phyloP scores from a whole-genome alignment of 2,888 invertebrate genomes.

The Hipparchia sbordonii region DNA sequence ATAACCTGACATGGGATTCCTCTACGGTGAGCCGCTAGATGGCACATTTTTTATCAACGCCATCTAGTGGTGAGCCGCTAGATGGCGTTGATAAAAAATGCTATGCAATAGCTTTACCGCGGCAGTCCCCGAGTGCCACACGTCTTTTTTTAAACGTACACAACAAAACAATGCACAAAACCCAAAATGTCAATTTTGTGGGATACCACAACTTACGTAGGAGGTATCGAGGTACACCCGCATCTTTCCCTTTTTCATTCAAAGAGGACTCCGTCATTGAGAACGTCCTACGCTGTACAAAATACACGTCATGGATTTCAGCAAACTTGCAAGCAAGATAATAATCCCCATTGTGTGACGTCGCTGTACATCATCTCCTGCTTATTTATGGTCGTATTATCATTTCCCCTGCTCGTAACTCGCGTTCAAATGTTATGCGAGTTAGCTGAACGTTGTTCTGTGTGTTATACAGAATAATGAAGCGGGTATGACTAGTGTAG shows the following conservation, averaged over 20 bases:
- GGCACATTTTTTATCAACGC: too few species aligned
- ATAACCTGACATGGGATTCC: too few species aligned
- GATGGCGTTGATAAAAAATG: too few species aligned
- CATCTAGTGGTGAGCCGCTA: too few species aligned
- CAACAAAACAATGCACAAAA: too few species aligned
- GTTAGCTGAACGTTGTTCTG: conserved; percentile 21
- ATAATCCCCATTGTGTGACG: conserved; percentile 51
- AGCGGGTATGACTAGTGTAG: conserved; percentile 30
- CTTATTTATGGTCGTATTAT: conserved; percentile 59
- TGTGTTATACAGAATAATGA: conserved; percentile 40
- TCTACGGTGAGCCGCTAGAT: too few species aligned
- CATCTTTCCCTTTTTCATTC: neutral
- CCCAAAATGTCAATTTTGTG: too few species aligned
- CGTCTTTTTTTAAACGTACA: too few species aligned
- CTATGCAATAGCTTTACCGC: too few species aligned
- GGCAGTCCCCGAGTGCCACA: too few species aligned
- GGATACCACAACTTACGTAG: too few species aligned
- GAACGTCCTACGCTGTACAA: neutral
- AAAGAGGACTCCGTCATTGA: neutral
- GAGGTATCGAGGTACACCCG: too few species aligned
- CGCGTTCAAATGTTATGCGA: conserved; percentile 30
- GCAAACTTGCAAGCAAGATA: conserved; percentile 34
- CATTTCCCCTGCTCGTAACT: conserved; percentile 47
- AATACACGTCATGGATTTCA: conserved; percentile 9
- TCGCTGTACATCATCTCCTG: conserved; percentile 46